Percentiles rank a stretch among this genome's conserved stretches.
phyloP scores from a whole-genome alignment of 2,113 vertebrate species.

The Saccopteryx bilineata region DNA sequence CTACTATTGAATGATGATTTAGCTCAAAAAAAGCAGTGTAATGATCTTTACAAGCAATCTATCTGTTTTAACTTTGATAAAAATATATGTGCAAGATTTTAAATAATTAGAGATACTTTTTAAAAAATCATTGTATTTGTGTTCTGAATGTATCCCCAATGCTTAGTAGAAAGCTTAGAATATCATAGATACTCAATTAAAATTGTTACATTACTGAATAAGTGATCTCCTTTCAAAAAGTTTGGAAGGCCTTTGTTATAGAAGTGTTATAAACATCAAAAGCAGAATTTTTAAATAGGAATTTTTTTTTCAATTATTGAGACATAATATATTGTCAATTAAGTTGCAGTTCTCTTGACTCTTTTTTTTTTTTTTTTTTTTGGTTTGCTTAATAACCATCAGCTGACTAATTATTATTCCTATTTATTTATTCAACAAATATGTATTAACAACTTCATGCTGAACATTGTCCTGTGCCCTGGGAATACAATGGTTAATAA shows the following conservation, averaged over 20 bases:
- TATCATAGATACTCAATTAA: neutral
- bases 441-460: neutral
- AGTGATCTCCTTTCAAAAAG: neutral
- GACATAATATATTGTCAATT: neutral
- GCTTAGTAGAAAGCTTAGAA: neutral
- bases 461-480: neutral
- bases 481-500: neutral
- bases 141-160: neutral
- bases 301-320: neutral
- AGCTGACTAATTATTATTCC: neutral
- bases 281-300: neutral
- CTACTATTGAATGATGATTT: neutral
- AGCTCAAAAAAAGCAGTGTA: neutral
- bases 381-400: neutral
- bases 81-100: neutral
- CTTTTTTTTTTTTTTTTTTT: too few species aligned
- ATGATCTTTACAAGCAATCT: neutral
- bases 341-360: neutral
- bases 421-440: neutral
- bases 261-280: neutral
- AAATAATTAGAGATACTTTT: constrained; percentile 17
- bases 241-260: neutral
- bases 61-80: constrained; percentile 45
- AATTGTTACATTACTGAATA: neutral
- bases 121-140: neutral